Evolutionary conservation across 92 coral and sea anemone genomes (phyloP), one percentile per base, ranked within the genome.

Genomic region (Muricea muricata): DNA sequence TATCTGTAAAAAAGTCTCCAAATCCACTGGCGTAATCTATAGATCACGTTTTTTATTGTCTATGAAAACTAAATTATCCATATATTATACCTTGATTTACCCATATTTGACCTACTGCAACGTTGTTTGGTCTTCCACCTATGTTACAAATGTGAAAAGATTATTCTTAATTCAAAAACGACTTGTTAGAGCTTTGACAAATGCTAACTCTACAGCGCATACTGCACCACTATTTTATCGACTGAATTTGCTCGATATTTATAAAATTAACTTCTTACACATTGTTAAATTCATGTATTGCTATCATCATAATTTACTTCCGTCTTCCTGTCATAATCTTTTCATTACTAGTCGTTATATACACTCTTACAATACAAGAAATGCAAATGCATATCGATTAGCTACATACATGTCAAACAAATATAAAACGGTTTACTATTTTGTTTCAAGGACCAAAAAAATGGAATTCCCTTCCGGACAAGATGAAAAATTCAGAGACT

Each of bases 1-100:
- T 52, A 23, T 75, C 12, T 47, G 23, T 10, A 73, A 75, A 47
- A 75, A 75, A 45, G 50, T 50, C 1, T 30, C 81, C 0, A 75
- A 75, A 30, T 28, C 81, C 7, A 35, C 55, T 32, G 81, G 81
- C 0, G 34, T 52, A 25, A 29, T 75, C 17, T 40, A 29, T 31
- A 26, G 47, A 54, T 26, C 81, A 29, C 81, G 81, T 32, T 52
- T 23, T 25, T 11, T 13, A 14, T 20, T 75, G 25, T 31, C 81
- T 23, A 37, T 7, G 7, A 75, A 31, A 24, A 52, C 81, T 50
- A 52, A 50, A 54, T 54, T 75, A 20, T 75, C 61, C n/a, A 20
- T 45, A 18, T 15, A 33, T 35, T 33, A 70, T 35, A 70, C 28
- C 31, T 57, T 57, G 25, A 28, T 57, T 57, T 57, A 57, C 14